Conservation (phyloP, 2,888 invertebrate genomes). For the Antheraea yamamai region DNA sequence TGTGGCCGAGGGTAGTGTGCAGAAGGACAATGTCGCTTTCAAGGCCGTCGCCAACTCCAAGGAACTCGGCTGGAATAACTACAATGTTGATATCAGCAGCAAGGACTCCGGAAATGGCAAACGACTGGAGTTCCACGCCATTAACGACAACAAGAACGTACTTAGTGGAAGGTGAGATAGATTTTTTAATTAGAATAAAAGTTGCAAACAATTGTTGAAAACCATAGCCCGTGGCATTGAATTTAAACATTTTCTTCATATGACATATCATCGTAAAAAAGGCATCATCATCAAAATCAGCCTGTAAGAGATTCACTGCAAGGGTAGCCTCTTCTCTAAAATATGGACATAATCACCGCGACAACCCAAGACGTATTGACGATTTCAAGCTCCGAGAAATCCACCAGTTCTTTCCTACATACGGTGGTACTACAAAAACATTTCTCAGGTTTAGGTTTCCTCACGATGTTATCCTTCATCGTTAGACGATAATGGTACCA, state of each 20-base stretch:
- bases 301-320: no score
- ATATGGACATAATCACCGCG: no score
- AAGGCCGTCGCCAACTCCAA: slow-evolving; percentile 84
- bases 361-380: no score
- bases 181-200: background rate
- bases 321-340: no score
- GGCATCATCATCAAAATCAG: background rate
- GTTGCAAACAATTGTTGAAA: no score
- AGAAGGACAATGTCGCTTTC: slow-evolving; percentile 85
- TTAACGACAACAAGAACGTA: slow-evolving; percentile 84
- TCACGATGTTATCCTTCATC: no score
- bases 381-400: no score
- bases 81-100: slow-evolving; percentile 84
- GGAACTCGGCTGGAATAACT: slow-evolving; percentile 84
- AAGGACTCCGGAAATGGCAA: slow-evolving; percentile 83
- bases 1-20: slow-evolving; percentile 79
- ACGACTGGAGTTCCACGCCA: slow-evolving; percentile 84
- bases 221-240: background rate
- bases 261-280: background rate
- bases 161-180: slow-evolving; percentile 84
- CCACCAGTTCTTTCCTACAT: no score
- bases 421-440: no score
- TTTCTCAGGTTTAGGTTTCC: no score
- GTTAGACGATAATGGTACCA: no score
- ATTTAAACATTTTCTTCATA: background rate